Base-by-base conservation (phyloP, 2,113 vertebrate species). In the Boulengeromyrus knoepffleri region DNA sequence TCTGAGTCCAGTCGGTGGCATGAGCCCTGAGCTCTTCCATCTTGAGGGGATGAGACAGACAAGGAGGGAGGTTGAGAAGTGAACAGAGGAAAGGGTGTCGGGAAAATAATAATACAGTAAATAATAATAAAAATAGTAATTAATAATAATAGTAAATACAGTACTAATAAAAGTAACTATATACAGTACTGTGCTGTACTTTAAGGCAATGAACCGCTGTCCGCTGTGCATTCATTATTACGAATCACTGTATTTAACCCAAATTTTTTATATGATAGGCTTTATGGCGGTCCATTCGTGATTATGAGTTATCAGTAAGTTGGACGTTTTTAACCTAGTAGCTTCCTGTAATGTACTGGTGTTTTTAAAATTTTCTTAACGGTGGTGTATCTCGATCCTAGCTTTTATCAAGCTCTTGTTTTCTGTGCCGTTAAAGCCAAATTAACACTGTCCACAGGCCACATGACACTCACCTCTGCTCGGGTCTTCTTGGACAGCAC, bases 1-100 rank as follows among this genome's bases (percentile, higher is more conserved):
- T 96, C 95, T 89, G 97, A 0, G 97, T 97, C 97, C 97, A 98
- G 94, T 97, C 97, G 88, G 97, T 97, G 2, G 98, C 98, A 10
- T 98, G 97, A 0, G 97, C 97, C 2, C 97, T 97, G 89, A 98
- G 90, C 90, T 97, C 98, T 89, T 97, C 97, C 97, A 98, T 97
- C 98, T 98, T 93, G 89, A 27, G n/a, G 84, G n/a, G 27, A 92
- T 4, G 85, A 58, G 10, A 24, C 19, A 90, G 19, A 58, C 31
- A 80, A 47, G 13, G 46, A 89, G 9, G 24, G 46, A 42, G 46
- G 62, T 3, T 70, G 5, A 39, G 8, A n/a, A 7, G 1, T 42
- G 7, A 46, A 31, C 46, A 56, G 13, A 56, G 70, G 36, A 90
- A 27, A 36, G n/a, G 42, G 46, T 70, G 62, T 31, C 0, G 10